Conservation (phyloP, 2,113 vertebrate genomes). For the Ceuthmochares aereus region DNA sequence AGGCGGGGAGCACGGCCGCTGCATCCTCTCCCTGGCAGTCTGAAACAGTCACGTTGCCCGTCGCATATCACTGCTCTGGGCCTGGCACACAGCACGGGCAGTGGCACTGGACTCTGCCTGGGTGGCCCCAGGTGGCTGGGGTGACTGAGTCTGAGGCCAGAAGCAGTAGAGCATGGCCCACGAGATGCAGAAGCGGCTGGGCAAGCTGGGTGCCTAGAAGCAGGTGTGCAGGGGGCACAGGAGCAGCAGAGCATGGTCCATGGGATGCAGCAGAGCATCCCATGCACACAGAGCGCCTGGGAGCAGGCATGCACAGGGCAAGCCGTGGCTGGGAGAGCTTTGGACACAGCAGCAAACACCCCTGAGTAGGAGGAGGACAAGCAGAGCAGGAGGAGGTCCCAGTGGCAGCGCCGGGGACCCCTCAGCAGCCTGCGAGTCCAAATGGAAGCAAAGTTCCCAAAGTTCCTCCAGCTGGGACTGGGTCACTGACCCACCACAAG, state of each 20-base stretch:
- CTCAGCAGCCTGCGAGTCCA: background rate
- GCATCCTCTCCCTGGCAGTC: too few relatives aligned
- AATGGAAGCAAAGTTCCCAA: background rate
- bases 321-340: background rate
- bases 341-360: background rate
- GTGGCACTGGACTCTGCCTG: background rate
- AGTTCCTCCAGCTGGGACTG: background rate
- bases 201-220: fast-evolving
- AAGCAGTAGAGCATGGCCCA: background rate
- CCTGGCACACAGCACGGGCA: too few relatives aligned
- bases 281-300: fast-evolving
- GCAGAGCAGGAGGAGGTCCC: background rate
- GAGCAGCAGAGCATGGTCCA: background rate
- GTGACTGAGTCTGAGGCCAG: background rate
- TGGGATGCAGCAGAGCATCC: background rate
- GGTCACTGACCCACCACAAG: fast-evolving
- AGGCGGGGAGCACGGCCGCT: too few relatives aligned
- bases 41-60: background rate
- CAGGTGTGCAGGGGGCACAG: too few relatives aligned
- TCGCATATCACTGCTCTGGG: background rate
- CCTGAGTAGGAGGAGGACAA: background rate
- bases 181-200: background rate
- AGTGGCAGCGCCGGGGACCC: background rate
- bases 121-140: background rate
- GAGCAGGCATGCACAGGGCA: background rate